Percentiles rank a stretch among this genome's conserved stretches.
These are phyloP conservation scores for Cyprinodon diabolis DNA, from an alignment of 2,797 vertebrate species.

Conservation along the genomic window DNA sequence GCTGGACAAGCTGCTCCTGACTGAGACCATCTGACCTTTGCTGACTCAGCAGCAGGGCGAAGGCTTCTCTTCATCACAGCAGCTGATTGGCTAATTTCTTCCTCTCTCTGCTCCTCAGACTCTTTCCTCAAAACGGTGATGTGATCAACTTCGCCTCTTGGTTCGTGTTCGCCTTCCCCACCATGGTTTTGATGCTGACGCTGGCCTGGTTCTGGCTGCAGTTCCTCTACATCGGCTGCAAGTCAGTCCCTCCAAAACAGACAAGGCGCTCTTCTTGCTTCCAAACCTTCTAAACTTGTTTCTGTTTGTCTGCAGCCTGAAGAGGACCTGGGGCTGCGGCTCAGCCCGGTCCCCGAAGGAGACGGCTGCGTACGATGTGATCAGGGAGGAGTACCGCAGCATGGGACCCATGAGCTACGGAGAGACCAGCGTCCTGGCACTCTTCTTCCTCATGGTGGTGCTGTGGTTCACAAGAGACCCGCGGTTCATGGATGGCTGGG, in stretches of 20 bases:
- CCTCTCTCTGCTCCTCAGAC: slow-evolving; percentile 64
- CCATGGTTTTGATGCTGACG: slow-evolving; percentile 88
- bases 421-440: slow-evolving; percentile 83
- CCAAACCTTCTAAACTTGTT: background rate
- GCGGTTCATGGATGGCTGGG: slow-evolving; percentile 91
- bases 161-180: slow-evolving; percentile 94
- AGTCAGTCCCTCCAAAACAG: slow-evolving; percentile 78
- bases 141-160: slow-evolving; percentile 94
- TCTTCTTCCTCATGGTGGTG: slow-evolving; percentile 85
- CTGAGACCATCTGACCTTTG: no score
- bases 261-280: accelerated
- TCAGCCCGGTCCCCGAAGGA: slow-evolving; percentile 74
- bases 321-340: slow-evolving; percentile 82
- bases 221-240: slow-evolving; percentile 83
- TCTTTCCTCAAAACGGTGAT: slow-evolving; percentile 88
- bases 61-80: background rate
- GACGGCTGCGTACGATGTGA: slow-evolving; percentile 74
- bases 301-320: slow-evolving; percentile 73
- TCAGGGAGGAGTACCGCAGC: slow-evolving; percentile 82
- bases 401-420: slow-evolving; percentile 87
- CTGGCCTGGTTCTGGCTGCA: slow-evolving; percentile 95
- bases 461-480: slow-evolving; percentile 96
- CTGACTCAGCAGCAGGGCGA: background rate
- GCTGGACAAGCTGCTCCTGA: no score
- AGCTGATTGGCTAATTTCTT: background rate